These are phyloP conservation scores for Tyria jacobaeae DNA, from an alignment of 2,888 invertebrate species.

Conservation along the genomic window DNA sequence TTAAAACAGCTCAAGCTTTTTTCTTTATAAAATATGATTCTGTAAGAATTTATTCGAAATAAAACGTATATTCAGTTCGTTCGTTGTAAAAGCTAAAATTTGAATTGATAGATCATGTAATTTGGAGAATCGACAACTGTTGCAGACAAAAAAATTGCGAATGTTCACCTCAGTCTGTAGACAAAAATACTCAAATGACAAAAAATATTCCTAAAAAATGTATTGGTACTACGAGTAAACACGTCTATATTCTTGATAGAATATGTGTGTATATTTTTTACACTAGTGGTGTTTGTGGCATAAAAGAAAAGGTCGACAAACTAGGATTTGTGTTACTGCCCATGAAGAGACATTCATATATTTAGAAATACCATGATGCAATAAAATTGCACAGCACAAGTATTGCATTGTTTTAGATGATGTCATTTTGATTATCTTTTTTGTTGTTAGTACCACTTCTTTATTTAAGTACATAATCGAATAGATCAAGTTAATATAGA, in stretches of 20 bases:
- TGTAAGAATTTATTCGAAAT: too few species aligned
- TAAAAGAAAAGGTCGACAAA: constrained; percentile 15
- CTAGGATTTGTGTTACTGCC: constrained; percentile 8
- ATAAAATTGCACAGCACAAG: background rate
- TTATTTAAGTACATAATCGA: background rate
- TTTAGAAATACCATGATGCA: constrained; percentile 9
- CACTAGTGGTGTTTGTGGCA: constrained; percentile 22
- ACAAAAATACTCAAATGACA: background rate
- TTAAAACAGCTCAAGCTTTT: too few species aligned
- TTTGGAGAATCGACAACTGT: too few species aligned
- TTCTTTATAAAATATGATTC: too few species aligned
- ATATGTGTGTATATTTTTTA: too few species aligned
- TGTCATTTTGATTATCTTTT: background rate
- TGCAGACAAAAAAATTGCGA: too few species aligned
- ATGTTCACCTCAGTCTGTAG: background rate
- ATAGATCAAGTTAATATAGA: background rate
- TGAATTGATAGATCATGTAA: too few species aligned
- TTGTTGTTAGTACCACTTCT: background rate
- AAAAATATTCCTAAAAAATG: too few species aligned
- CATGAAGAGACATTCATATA: constrained; percentile 21
- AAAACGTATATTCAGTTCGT: too few species aligned
- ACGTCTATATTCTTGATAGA: too few species aligned
- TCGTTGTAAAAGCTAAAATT: too few species aligned
- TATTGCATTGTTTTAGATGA: constrained; percentile 6
- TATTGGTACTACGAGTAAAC: too few species aligned